Percentiles rank a stretch among this genome's conserved stretches.
Evolutionary conservation across 2,113 vertebrate genomes (phyloP).

Genomic region (Hydrolagus affinis): DNA sequence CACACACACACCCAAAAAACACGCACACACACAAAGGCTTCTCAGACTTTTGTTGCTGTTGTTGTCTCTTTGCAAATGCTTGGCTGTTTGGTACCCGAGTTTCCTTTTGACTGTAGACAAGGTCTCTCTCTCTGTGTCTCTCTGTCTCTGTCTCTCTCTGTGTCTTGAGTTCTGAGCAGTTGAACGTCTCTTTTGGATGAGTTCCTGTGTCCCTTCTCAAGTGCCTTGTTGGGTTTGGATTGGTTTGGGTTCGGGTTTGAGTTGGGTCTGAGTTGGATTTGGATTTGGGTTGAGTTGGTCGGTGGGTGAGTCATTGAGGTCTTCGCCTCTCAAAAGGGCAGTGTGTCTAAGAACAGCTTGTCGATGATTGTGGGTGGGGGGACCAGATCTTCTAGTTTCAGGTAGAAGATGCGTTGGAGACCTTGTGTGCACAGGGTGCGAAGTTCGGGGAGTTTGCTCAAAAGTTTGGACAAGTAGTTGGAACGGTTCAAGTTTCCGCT

Average conservation of each 20-base stretch:
- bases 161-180: neutral
- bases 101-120: neutral
- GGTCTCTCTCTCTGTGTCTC: neutral
- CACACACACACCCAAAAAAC: too few relatives aligned
- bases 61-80: neutral
- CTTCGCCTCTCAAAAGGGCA: conserved; percentile 79
- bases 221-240: too few relatives aligned
- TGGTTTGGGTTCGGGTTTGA: too few relatives aligned
- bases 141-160: too few relatives aligned
- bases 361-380: conserved; percentile 99
- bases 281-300: too few relatives aligned
- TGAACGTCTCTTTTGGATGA: conserved; percentile 4
- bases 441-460: conserved; percentile 97
- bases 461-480: conserved; percentile 96
- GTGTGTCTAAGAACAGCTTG: conserved; percentile 96
- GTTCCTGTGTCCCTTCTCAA: neutral
- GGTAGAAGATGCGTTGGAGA: conserved; percentile 98
- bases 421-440: conserved; percentile 97
- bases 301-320: too few relatives aligned
- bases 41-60: neutral
- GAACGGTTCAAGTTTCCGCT: conserved; percentile 88
- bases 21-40: neutral
- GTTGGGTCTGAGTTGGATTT: too few relatives aligned
- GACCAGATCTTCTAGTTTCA: conserved; percentile 97
- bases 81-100: conserved; percentile 16